A percentile compares a stretch with the other conserved stretches of the same genome.
These are phyloP conservation scores for Rhinolophus ferrumequinum DNA, from an alignment of 2,113 vertebrate species.

Conservation along the genomic window DNA sequence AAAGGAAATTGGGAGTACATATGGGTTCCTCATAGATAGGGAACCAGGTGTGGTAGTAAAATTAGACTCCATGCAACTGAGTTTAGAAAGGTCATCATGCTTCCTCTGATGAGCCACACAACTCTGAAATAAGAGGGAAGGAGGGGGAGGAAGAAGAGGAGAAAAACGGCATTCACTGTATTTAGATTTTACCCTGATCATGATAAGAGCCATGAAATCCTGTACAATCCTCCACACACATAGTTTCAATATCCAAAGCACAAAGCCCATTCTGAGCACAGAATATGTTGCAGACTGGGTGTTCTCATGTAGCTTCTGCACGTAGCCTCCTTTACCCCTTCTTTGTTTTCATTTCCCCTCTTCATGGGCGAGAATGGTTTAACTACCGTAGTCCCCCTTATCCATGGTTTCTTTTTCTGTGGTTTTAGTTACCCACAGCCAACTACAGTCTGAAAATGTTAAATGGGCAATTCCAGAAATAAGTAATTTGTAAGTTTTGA, in stretches of 20 bases:
- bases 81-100: neutral
- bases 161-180: neutral
- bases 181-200: neutral
- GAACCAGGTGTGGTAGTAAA: neutral
- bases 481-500: neutral
- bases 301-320: neutral
- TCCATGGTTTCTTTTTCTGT: neutral
- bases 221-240: neutral
- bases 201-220: neutral
- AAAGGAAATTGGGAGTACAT: neutral
- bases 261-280: neutral
- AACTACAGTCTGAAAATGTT: neutral
- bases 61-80: neutral
- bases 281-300: fast-evolving
- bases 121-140: neutral
- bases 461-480: neutral
- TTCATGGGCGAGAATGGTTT: neutral
- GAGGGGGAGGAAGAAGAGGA: neutral
- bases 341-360: neutral
- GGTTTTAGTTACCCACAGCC: neutral
- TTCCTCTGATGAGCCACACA: neutral
- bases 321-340: fast-evolving
- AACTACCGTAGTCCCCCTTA: neutral
- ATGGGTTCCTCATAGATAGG: neutral
- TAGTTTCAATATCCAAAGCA: neutral